Conservation (phyloP, 1,140 invertebrate genomes). For the Berghia stephanieae region DNA sequence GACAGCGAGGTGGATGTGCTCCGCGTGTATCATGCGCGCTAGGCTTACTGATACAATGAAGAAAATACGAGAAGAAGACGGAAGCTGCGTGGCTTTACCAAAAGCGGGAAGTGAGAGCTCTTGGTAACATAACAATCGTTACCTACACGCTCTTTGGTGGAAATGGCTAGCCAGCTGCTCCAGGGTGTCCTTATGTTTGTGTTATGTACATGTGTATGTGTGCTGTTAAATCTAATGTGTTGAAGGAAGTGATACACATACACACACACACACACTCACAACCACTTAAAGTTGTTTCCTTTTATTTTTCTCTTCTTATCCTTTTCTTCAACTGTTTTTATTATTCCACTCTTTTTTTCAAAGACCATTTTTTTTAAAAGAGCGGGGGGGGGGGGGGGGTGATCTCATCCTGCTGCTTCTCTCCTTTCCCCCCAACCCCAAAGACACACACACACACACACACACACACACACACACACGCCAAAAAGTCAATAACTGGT, state of each 20-base stretch:
- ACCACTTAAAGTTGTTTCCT: not conserved
- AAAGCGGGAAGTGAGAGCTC: no score
- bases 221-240: not conserved
- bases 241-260: not conserved
- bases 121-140: no score
- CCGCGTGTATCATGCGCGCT: no score
- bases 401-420: not conserved
- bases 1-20: no score
- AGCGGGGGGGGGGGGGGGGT: not conserved
- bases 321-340: not conserved
- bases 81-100: no score
- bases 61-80: no score
- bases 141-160: no score
- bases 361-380: no score
- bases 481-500: not conserved
- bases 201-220: not conserved
- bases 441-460: conserved; percentile 21
- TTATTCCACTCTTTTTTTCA: no score
- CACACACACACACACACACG: conserved; percentile 15
- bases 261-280: not conserved
- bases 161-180: no score
- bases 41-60: no score
- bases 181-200: no score
- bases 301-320: not conserved
- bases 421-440: not conserved